Percentiles rank a stretch among this genome's conserved stretches.
Conservation (phyloP, 2,888 invertebrate species). For the Mechanitis messenoides region DNA sequence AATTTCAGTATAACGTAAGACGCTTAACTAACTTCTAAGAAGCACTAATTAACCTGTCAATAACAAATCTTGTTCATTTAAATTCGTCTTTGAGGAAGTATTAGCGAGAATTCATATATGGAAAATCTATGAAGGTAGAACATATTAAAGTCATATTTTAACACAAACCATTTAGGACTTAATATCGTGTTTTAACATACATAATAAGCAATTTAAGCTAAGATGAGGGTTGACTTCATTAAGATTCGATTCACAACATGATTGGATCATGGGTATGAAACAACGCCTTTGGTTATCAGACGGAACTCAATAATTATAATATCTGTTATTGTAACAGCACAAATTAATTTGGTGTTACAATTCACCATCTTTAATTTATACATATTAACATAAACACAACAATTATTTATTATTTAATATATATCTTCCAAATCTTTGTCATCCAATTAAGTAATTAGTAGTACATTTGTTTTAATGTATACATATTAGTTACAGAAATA, state of each 20-base stretch:
- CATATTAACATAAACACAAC: no score
- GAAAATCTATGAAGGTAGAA: neutral
- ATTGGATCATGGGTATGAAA: conserved; percentile 23
- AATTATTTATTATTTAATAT: no score
- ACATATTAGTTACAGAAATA: no score
- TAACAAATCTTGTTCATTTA: conserved; percentile 2
- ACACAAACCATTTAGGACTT: conserved; percentile 17
- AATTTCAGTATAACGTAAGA: neutral
- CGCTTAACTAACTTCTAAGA: conserved; percentile 1
- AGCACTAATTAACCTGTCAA: conserved; percentile 1
- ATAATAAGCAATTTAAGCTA: conserved; percentile 29
- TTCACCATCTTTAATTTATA: no score
- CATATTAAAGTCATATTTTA: conserved; percentile 10
- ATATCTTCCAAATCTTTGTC: no score
- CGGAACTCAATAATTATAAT: conserved; percentile 6
- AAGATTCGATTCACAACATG: conserved; percentile 25
- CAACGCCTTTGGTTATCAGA: conserved; percentile 21
- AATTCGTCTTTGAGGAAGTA: neutral
- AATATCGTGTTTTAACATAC: conserved; percentile 25
- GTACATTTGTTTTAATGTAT: no score
- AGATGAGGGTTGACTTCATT: conserved; percentile 26
- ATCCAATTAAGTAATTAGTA: no score
- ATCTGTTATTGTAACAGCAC: neutral
- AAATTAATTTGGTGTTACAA: neutral
- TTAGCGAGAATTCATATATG: neutral